Conservation (phyloP, 1,140 invertebrate genomes). For the Caenorhabditis tropicalis region DNA sequence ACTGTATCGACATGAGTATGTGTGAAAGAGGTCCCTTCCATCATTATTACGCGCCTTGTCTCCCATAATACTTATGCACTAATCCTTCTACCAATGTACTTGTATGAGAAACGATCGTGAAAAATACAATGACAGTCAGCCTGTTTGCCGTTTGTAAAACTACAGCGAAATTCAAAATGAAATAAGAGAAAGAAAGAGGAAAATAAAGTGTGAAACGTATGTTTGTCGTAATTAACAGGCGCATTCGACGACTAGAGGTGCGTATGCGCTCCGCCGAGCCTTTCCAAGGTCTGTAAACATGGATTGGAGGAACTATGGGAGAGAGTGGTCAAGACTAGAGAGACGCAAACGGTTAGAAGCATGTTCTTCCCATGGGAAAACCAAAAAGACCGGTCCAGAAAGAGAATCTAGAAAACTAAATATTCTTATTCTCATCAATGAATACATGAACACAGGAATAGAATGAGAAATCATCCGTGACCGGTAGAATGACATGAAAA, state of each 20-base stretch:
- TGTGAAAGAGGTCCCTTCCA: neutral
- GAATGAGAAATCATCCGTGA: neutral
- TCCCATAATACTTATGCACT: neutral
- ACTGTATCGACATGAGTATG: too few relatives aligned
- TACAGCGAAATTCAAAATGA: neutral
- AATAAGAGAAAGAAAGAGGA: neutral
- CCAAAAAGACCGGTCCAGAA: conserved; percentile 36
- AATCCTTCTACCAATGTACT: neutral
- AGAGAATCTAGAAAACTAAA: neutral
- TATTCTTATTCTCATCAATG: conserved; percentile 24
- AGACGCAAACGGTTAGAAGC: neutral
- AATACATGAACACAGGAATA: conserved; percentile 19
- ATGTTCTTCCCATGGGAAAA: conserved; percentile 20
- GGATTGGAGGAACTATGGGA: neutral
- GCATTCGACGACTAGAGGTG: conserved; percentile 10
- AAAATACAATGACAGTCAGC: neutral
- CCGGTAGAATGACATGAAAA: conserved; percentile 12
- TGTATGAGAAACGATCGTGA: neutral
- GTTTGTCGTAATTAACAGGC: conserved; percentile 39
- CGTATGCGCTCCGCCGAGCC: conserved; percentile 21
- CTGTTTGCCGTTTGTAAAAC: neutral
- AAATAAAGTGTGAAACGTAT: conserved; percentile 40
- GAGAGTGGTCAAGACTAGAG: conserved; percentile 15
- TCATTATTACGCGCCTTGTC: neutral
- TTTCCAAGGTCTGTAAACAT: conserved; percentile 38